Conservation (phyloP, 2,797 vertebrate species). For the Carapus acus region DNA sequence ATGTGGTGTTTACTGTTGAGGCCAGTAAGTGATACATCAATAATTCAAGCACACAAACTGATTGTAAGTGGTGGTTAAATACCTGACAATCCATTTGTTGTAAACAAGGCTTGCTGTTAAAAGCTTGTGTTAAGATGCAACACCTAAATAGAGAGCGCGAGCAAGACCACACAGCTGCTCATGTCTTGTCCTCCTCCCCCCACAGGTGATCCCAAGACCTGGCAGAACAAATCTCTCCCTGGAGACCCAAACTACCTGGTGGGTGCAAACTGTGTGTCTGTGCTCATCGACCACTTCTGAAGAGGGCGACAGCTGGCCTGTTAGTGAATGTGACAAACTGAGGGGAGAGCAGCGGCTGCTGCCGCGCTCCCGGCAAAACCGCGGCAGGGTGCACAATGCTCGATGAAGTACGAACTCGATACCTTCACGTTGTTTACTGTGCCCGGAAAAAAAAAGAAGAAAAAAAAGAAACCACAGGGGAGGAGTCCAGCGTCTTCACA, state of each 20-base stretch:
- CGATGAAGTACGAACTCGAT: slow-evolving; percentile 78
- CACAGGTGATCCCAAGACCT: slow-evolving; percentile 98
- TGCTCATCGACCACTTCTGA: slow-evolving; percentile 99
- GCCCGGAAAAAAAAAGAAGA: slow-evolving; percentile 36
- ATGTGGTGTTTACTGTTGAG: too few relatives aligned
- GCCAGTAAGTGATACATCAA: too few relatives aligned
- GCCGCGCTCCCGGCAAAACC: slow-evolving; percentile 41
- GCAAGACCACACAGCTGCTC: slow-evolving; percentile 28
- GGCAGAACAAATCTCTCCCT: slow-evolving; percentile 99
- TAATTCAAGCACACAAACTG: too few relatives aligned
- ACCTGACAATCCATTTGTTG: too few relatives aligned
- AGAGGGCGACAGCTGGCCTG: slow-evolving; percentile 83
- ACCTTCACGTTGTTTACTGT: slow-evolving; percentile 73
- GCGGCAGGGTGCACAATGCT: slow-evolving; percentile 64
- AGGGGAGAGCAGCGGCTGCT: slow-evolving; percentile 25
- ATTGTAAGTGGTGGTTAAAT: too few relatives aligned
- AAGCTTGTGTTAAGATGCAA: too few relatives aligned
- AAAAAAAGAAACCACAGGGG: slow-evolving; percentile 28
- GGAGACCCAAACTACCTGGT: slow-evolving; percentile 99
- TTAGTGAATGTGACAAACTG: slow-evolving; percentile 79
- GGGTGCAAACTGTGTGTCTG: slow-evolving; percentile 98
- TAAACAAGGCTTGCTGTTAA: too few relatives aligned
- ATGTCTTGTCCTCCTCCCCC: slow-evolving; percentile 50
- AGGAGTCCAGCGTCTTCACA: slow-evolving; percentile 55
- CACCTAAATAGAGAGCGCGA: too few relatives aligned